A percentile compares a stretch with the other conserved stretches of the same genome.
Conservation (phyloP, 2,113 vertebrate species). For the Hippoglossus stenolepis region DNA sequence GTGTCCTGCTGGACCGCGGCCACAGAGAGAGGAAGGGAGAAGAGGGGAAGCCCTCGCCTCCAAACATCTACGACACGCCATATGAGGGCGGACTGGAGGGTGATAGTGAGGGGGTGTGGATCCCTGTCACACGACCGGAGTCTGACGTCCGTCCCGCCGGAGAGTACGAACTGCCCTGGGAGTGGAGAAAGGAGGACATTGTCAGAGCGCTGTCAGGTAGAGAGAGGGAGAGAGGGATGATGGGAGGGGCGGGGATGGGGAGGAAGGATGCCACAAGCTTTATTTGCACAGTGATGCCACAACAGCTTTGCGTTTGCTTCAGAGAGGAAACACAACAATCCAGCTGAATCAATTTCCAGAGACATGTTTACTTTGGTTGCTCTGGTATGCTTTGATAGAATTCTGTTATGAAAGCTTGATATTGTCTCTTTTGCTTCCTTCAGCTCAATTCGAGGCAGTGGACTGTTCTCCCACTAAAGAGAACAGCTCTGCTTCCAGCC, state of each 20-base stretch:
- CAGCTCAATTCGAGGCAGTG: constrained; percentile 93
- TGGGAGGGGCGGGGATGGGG: constrained; percentile 39
- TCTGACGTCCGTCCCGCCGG: constrained; percentile 81
- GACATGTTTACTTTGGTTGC: constrained; percentile 53
- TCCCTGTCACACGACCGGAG: constrained; percentile 83
- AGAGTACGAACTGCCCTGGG: constrained; percentile 85
- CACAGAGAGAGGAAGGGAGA: constrained; percentile 63
- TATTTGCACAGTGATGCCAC: constrained; percentile 61
- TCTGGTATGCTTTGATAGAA: constrained; percentile 44
- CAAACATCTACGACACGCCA: constrained; percentile 83
- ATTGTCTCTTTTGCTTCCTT: constrained; percentile 51
- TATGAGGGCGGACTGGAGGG: constrained; percentile 81
- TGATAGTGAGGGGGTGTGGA: constrained; percentile 76
- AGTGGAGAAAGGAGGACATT: constrained; percentile 87
- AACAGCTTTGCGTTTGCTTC: constrained; percentile 62
- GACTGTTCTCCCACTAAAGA: constrained; percentile 84
- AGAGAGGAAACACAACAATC: constrained; percentile 60
- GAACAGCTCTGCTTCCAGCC: constrained; percentile 66
- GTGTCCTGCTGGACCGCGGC: constrained; percentile 87
- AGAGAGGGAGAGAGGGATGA: constrained; percentile 43
- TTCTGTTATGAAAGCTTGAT: constrained; percentile 39
- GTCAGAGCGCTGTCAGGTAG: constrained; percentile 84
- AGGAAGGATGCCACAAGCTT: constrained; percentile 60
- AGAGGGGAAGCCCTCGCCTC: constrained; percentile 65
- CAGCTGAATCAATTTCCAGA: constrained; percentile 53